Evolutionary conservation across 2,113 vertebrate genomes (phyloP), one percentile per base, ranked within the genome.

Genomic region (Paramormyrops kingsleyae): DNA sequence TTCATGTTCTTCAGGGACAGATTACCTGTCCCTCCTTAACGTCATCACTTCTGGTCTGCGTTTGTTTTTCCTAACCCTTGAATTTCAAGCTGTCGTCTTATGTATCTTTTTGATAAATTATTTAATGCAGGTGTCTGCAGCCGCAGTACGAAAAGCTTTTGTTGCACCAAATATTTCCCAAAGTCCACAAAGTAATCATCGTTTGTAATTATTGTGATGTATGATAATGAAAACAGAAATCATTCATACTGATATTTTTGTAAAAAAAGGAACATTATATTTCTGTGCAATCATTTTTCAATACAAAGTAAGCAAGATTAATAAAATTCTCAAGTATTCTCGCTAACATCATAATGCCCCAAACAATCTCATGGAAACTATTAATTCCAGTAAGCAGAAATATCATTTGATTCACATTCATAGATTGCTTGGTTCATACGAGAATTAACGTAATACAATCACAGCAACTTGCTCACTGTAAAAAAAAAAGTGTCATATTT

Each of bases 391-490:
- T 44, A 74, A 70, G 9, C 90, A 86, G 44, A 83, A 91, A 93
- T 91, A 89, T 94, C 92, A 91, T 91, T 90, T 70, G 91, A 88
- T 95, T 95, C 96, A 94, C 94, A 89, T 93, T 96, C 95, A 96
- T 90, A 91, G 94, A 94, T 91, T 93, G 94, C 94, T 91, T 93
- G 83, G 91, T 92, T 91, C 93, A 93, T 90, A 91, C 5, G 83
- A 90, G 90, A 91, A 47, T 83, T 39, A 84, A 44, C 66, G n/a
- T 27, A 31, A 50, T 87, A 52, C 8, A 66, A 87, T 31, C 13
- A 85, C 42, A 0, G 56, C 27, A 59, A 53, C 90, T 88, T 90
- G 86, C 52, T 35, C 4, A 46, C 39, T 70, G 52, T 47, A 90
- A 49, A 59, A 35, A 47, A 66, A 66, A n/a, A 53, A 21, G 17